phyloP scores from a whole-genome alignment of 30 jellyfish, hydroid and myxozoan genomes.

The Nemopilema nomurai region DNA sequence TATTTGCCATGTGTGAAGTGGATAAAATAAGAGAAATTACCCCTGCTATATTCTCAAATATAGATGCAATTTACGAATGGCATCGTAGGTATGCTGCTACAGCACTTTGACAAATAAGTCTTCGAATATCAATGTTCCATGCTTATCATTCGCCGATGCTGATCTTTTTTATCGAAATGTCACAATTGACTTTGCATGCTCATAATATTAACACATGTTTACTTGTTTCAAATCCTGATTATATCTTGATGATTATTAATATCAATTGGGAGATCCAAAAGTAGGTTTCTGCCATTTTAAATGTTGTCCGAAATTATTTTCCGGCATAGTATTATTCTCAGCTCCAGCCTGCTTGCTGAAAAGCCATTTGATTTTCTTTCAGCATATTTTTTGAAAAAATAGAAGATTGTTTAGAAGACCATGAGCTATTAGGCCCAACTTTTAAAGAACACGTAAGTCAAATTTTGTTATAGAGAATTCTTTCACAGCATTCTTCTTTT shows the following conservation, averaged over 20 bases:
- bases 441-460: conserved; percentile 65
- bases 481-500: too few relatives aligned
- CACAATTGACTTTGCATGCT: not conserved
- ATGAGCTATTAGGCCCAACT: conserved; percentile 74
- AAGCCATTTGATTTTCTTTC: not conserved
- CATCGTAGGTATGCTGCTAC: conserved; percentile 60
- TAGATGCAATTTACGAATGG: conserved; percentile 76
- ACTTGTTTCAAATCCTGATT: too few relatives aligned
- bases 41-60: conserved; percentile 66
- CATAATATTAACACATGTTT: too few relatives aligned
- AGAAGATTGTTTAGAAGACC: conserved; percentile 88
- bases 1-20: conserved; percentile 37
- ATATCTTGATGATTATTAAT: too few relatives aligned
- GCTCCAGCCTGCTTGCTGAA: not conserved
- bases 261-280: too few relatives aligned
- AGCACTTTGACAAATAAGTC: not conserved
- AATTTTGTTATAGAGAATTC: too few relatives aligned
- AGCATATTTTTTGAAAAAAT: conserved; percentile 69
- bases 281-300: too few relatives aligned
- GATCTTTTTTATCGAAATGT: too few relatives aligned
- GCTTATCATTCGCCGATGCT: too few relatives aligned
- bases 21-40: conserved; percentile 23
- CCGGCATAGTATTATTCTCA: not conserved
- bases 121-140: too few relatives aligned
- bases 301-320: too few relatives aligned